Percentiles rank a stretch among this genome's conserved stretches.
These are phyloP conservation scores for Amaurobius ferox DNA, from an alignment of 2,888 invertebrate species.

Conservation along the genomic window DNA sequence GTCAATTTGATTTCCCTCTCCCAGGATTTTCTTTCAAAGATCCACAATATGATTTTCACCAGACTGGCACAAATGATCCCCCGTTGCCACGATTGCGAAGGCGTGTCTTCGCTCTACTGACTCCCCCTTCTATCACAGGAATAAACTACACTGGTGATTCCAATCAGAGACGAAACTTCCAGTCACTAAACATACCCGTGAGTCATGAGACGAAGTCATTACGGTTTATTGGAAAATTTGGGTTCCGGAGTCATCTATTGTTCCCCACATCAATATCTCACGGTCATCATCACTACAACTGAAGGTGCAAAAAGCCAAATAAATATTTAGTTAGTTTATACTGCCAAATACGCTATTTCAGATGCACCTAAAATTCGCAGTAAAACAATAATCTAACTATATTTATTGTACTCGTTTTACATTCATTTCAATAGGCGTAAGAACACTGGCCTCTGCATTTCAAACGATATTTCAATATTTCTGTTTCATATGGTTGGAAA, in stretches of 20 bases:
- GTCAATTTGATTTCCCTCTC: too few relatives aligned
- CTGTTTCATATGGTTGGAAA: too few relatives aligned
- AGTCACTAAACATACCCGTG: slow-evolving; percentile 45
- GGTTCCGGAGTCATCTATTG: slow-evolving; percentile 41
- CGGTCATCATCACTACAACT: slow-evolving; percentile 50
- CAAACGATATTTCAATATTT: too few relatives aligned
- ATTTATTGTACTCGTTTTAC: too few relatives aligned
- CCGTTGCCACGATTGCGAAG: neutral
- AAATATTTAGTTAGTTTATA: slow-evolving; percentile 29
- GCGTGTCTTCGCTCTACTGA: neutral
- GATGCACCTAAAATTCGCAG: too few relatives aligned
- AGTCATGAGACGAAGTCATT: slow-evolving; percentile 61
- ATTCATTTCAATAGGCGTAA: too few relatives aligned
- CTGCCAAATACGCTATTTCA: slow-evolving; percentile 1
- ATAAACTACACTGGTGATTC: slow-evolving; percentile 31
- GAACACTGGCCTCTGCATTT: too few relatives aligned
- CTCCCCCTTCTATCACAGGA: neutral
- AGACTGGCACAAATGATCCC: neutral
- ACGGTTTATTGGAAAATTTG: slow-evolving; percentile 65
- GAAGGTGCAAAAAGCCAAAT: slow-evolving; percentile 34
- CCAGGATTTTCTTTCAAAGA: too few relatives aligned
- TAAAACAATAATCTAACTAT: too few relatives aligned
- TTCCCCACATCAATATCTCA: slow-evolving; percentile 56
- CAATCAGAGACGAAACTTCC: slow-evolving; percentile 48
- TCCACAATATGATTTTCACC: too few relatives aligned